Percentiles rank a stretch among this genome's conserved stretches.
These are phyloP conservation scores for Platichthys stellatus DNA, from an alignment of 2,113 vertebrate species.

Conservation along the genomic window DNA sequence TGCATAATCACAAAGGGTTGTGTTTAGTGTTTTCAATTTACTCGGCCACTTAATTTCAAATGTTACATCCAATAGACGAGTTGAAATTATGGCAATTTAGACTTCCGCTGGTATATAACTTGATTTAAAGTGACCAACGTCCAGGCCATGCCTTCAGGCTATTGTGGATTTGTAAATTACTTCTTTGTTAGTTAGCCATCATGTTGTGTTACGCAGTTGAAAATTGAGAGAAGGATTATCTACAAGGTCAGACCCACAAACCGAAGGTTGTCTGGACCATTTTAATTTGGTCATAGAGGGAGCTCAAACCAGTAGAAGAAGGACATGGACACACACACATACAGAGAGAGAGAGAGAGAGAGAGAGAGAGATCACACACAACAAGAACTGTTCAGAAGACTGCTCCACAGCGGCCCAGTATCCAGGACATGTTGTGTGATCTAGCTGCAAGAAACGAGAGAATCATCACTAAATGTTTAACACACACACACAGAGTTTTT, in stretches of 20 bases:
- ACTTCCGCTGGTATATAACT: not conserved
- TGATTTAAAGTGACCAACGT: not conserved
- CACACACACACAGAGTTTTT: slow-evolving; percentile 57
- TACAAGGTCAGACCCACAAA: not conserved
- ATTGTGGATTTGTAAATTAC: not conserved
- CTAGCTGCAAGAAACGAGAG: slow-evolving; percentile 46
- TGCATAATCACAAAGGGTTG: slow-evolving; percentile 11
- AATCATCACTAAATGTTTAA: slow-evolving; percentile 77
- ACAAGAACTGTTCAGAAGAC: slow-evolving; percentile 12
- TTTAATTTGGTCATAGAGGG: not conserved
- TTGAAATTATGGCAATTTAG: not conserved
- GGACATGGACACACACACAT: not conserved
- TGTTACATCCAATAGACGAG: not conserved
- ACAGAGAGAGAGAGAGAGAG: too few species aligned
- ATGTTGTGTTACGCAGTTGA: not conserved
- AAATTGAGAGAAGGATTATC: not conserved
- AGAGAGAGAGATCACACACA: slow-evolving; percentile 1
- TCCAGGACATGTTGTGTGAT: slow-evolving; percentile 42
- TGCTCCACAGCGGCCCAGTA: slow-evolving; percentile 10
- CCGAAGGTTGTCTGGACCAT: not conserved
- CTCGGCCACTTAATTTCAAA: not conserved
- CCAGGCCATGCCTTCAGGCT: not conserved
- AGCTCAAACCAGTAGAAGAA: not conserved
- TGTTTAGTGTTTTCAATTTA: not conserved
- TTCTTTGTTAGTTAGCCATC: not conserved